phyloP scores from a whole-genome alignment of 2,113 vertebrate species.

The Ctenomys sociabilis region DNA sequence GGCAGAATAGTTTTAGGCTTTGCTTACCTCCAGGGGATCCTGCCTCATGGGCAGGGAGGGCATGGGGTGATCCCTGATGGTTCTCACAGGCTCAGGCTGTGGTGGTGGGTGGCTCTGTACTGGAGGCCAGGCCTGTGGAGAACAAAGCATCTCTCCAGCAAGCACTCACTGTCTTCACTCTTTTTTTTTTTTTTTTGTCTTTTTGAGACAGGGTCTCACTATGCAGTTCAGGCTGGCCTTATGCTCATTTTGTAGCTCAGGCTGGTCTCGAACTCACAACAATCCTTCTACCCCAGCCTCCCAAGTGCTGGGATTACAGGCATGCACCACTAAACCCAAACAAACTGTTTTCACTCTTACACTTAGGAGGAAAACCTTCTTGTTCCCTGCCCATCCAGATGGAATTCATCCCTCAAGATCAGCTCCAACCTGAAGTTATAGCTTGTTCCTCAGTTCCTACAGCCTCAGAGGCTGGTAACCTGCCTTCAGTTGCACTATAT shows the following conservation, averaged over 20 bases:
- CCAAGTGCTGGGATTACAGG: no score
- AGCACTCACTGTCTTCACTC: background rate
- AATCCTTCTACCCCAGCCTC: no score
- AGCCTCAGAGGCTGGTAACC: background rate
- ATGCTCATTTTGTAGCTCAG: no score
- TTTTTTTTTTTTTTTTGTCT: no score
- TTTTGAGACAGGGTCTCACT: no score
- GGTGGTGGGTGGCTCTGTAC: background rate
- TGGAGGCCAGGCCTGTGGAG: conserved; percentile 73
- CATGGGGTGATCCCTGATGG: background rate
- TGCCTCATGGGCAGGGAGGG: conserved; percentile 27
- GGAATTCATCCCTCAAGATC: background rate
- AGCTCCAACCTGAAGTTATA: background rate
- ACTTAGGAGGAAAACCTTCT: background rate
- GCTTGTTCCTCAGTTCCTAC: background rate
- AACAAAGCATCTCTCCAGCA: background rate
- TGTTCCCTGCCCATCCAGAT: background rate
- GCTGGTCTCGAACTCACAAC: no score
- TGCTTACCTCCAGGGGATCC: conserved; percentile 63
- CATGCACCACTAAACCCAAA: no score
- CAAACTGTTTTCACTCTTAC: background rate
- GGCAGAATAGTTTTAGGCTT: background rate
- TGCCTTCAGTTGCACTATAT: background rate
- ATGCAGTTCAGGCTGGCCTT: no score
- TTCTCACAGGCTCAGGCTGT: conserved; percentile 44